These are phyloP conservation scores for Rallus limicola DNA, from an alignment of 2,113 vertebrate species.

Conservation along the genomic window DNA sequence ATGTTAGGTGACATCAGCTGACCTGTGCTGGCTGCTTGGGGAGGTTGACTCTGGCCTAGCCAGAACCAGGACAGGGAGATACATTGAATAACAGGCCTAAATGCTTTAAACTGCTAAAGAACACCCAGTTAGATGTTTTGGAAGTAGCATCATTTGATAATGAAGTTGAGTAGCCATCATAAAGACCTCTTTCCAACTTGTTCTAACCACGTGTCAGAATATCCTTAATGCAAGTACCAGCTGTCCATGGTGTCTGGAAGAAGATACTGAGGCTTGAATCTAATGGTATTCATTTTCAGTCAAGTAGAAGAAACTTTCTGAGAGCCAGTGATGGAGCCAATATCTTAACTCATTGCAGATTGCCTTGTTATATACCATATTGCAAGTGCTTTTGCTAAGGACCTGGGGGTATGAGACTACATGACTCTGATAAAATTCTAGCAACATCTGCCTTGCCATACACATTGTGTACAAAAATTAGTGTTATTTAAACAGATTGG, in stretches of 20 bases:
- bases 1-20: too few species aligned
- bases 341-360: background rate
- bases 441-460: background rate
- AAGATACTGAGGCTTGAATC: background rate
- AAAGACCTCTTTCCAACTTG: background rate
- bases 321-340: background rate
- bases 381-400: background rate
- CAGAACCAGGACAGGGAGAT: too few species aligned
- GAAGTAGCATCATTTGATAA: background rate
- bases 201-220: background rate
- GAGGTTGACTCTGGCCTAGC: too few species aligned
- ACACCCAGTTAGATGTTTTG: background rate
- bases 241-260: background rate
- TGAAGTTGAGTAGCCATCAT: background rate
- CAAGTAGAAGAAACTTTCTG: background rate
- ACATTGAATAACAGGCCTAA: background rate
- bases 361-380: background rate
- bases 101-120: background rate
- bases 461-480: background rate
- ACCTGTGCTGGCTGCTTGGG: too few species aligned
- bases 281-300: background rate
- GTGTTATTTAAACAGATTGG: background rate
- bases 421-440: background rate
- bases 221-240: background rate
- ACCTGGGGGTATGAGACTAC: background rate